Conservation (phyloP, 2,113 vertebrate genomes). For the Xiphias gladius region DNA sequence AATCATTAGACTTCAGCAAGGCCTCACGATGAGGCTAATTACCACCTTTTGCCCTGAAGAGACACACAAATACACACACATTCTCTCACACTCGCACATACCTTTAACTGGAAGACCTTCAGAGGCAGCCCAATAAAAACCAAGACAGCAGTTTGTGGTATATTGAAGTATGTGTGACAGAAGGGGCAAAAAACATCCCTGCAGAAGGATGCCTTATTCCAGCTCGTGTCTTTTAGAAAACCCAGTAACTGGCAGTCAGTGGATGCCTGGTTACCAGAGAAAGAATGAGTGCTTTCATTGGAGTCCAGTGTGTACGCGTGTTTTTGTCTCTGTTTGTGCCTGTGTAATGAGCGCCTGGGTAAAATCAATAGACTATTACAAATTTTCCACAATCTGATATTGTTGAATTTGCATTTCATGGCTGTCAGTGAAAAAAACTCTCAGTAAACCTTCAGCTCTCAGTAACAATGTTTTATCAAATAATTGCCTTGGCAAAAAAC, state of each 20-base stretch:
- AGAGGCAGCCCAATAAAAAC: slow-evolving; percentile 37
- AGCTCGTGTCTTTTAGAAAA: slow-evolving; percentile 64
- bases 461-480: slow-evolving; percentile 21
- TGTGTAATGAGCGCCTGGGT: slow-evolving; percentile 44
- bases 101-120: slow-evolving; percentile 30
- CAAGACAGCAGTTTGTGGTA: slow-evolving; percentile 37
- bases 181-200: slow-evolving; percentile 59
- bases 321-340: slow-evolving; percentile 33
- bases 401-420: slow-evolving; percentile 56
- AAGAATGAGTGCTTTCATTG: slow-evolving; percentile 63
- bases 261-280: slow-evolving; percentile 63
- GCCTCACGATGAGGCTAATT: slow-evolving; percentile 60
- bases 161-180: slow-evolving; percentile 40
- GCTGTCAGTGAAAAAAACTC: slow-evolving; percentile 7
- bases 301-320: slow-evolving; percentile 55
- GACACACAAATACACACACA: slow-evolving; percentile 37
- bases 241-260: slow-evolving; percentile 66
- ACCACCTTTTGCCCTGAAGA: slow-evolving; percentile 64
- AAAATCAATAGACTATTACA: slow-evolving; percentile 49
- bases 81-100: slow-evolving; percentile 21
- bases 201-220: slow-evolving; percentile 54
- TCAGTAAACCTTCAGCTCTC: slow-evolving; percentile 1
- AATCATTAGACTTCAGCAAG: slow-evolving; percentile 68
- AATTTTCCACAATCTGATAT: slow-evolving; percentile 39
- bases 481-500: neutral